These are phyloP conservation scores for Platyura marginata DNA, from an alignment of 1,140 invertebrate species.

Conservation along the genomic window DNA sequence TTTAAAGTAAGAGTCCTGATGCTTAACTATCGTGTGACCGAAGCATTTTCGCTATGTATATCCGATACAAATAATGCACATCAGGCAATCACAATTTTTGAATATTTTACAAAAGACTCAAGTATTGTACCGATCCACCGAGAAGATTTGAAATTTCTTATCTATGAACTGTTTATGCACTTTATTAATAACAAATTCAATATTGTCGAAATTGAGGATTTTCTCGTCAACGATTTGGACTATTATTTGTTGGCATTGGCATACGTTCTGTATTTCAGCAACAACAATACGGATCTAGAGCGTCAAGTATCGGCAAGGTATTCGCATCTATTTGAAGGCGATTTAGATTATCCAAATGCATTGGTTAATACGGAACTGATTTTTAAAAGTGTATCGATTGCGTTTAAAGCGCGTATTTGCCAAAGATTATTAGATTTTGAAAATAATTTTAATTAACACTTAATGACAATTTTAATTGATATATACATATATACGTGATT, in stretches of 20 bases:
- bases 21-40: slow-evolving; percentile 22
- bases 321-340: slow-evolving; percentile 12
- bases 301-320: slow-evolving; percentile 22
- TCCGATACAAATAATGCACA: slow-evolving; percentile 13
- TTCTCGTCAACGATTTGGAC: slow-evolving; percentile 20
- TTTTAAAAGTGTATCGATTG: slow-evolving; percentile 20
- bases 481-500: no score
- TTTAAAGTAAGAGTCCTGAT: slow-evolving; percentile 21
- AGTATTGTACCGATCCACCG: slow-evolving; percentile 20
- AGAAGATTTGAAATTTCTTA: slow-evolving; percentile 20
- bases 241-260: slow-evolving; percentile 22
- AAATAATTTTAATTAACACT: no score
- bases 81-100: slow-evolving; percentile 19
- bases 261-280: slow-evolving; percentile 23
- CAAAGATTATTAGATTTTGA: slow-evolving; percentile 16
- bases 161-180: slow-evolving; percentile 20
- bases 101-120: slow-evolving; percentile 25
- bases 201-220: slow-evolving; percentile 18
- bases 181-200: slow-evolving; percentile 18
- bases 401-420: slow-evolving; percentile 22
- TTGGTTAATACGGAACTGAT: slow-evolving; percentile 20
- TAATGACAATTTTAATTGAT: no score
- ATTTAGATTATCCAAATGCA: slow-evolving; percentile 1
- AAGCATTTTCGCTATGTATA: slow-evolving; percentile 19
- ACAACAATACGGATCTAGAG: slow-evolving; percentile 21